Base-by-base conservation (phyloP, 2,797 vertebrate species). In the Phrynocephalus guinanensis region DNA sequence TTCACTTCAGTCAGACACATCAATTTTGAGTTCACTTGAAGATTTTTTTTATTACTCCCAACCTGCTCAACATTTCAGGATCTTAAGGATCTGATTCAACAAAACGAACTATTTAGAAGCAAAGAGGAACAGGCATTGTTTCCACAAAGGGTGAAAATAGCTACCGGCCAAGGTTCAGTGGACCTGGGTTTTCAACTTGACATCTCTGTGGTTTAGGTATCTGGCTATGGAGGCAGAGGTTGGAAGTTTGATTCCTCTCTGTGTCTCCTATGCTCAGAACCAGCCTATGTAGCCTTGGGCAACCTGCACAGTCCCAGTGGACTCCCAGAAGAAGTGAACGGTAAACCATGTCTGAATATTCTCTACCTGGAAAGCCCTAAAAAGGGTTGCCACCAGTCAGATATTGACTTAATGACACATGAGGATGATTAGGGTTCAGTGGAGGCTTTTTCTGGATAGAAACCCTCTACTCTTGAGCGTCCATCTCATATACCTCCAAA, bases 11-110 rank as follows among this genome's bases (percentile, higher is more conserved):
- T 28, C 4, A 33, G 4, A 85, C 80, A n/a, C 68, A 67, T 52
- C 3, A 8, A n/a, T 67, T 70, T 26, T 50, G 20, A 28, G 33
- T 2, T 28, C 16, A 63, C 44, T n/a, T n/a, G 85, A 63, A 83
- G 28, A 18, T 28, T 6, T 79, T 26, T 88, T 78, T 72, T 44
- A 80, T 50, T 79, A 20, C 9, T 33, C 28, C 50, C 67, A 67
- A 78, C 13, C 71, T 87, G 71, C 38, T 77, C 72, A 86, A 48
- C 28, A 22, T 86, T 52, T 10, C 77, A 76, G 18, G 18, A 66
- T 24, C 48, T 2, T 82, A 28, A 18, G 3, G 48, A 38, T 68
- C 48, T 52, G 33, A 26, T 22, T 22, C 3, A 30, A 16, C 67
- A 78, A 83, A 77, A 71, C 3, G 16, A 52, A 15, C 52, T 38